Evolutionary conservation across 2,888 invertebrate species (phyloP).

Genomic region (Hanleya hanleyi): DNA sequence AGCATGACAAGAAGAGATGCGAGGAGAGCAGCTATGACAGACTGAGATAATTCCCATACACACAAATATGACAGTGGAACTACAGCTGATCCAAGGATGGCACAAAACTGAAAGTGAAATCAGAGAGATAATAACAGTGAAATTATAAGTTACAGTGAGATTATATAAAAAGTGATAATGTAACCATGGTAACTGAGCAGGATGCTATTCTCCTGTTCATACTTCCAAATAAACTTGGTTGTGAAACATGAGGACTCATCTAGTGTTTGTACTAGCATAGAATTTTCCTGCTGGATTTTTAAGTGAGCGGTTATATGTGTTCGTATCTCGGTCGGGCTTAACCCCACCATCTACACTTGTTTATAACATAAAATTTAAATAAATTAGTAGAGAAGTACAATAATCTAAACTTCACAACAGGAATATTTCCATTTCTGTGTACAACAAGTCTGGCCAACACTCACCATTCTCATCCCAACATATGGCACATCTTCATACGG

Average conservation of each 20-base stretch:
- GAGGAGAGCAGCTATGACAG: conserved; percentile 85
- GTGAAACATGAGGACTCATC: not conserved
- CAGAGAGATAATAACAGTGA: too few relatives aligned
- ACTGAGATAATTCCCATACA: conserved; percentile 91
- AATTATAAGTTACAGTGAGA: too few relatives aligned
- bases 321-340: too few relatives aligned
- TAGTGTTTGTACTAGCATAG: too few relatives aligned
- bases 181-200: too few relatives aligned
- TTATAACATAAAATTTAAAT: conserved; percentile 1
- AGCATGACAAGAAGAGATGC: conserved; percentile 87
- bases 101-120: conserved; percentile 86
- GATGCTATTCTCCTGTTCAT: too few relatives aligned
- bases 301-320: too few relatives aligned
- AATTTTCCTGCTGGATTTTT: too few relatives aligned
- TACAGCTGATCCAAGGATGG: conserved; percentile 87
- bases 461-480: conserved; percentile 87
- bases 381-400: not conserved
- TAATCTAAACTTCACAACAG: not conserved
- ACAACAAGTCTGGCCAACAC: conserved; percentile 19
- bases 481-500: conserved; percentile 91
- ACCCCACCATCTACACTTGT: too few relatives aligned
- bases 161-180: too few relatives aligned
- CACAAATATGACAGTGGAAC: conserved; percentile 90
- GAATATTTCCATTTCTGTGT: not conserved
- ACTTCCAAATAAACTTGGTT: too few relatives aligned